Percentiles rank a stretch among this genome's conserved stretches.
Evolutionary conservation across 2,888 invertebrate species (phyloP).

Genomic region (Thymelicus acteon): DNA sequence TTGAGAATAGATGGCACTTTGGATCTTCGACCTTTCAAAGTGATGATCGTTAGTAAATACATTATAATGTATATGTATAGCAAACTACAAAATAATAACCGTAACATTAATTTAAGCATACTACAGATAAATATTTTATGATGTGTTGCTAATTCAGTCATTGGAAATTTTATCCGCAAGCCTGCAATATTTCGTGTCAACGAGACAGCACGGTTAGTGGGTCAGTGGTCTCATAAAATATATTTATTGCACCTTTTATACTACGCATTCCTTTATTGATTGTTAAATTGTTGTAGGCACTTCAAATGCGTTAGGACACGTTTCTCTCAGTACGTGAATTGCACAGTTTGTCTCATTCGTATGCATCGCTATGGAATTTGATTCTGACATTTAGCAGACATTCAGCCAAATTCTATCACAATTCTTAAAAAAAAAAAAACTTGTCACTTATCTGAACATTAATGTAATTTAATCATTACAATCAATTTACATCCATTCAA

Average conservation of each 20-base stretch:
- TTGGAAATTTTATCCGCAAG: slow-evolving; percentile 4
- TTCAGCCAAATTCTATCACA: too few species aligned
- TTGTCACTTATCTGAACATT: too few species aligned
- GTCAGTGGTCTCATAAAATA: slow-evolving; percentile 24
- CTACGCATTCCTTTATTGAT: slow-evolving; percentile 20
- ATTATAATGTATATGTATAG: too few species aligned
- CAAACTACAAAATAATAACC: too few species aligned
- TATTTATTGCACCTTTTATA: slow-evolving; percentile 24
- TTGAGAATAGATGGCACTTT: too few species aligned
- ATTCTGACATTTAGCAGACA: not conserved
- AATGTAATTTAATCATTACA: too few species aligned
- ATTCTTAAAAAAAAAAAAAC: too few species aligned
- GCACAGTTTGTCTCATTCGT: not conserved
- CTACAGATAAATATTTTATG: not conserved
- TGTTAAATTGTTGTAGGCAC: not conserved
- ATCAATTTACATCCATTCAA: too few species aligned
- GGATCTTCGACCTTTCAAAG: too few species aligned
- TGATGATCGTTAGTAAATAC: too few species aligned
- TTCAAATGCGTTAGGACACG: slow-evolving; percentile 10
- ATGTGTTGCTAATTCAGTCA: not conserved
- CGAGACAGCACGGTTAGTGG: slow-evolving; percentile 17
- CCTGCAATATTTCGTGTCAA: slow-evolving; percentile 27
- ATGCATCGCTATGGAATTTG: not conserved
- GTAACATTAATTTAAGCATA: not conserved
- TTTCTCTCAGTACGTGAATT: not conserved